phyloP scores from a whole-genome alignment of 2,888 invertebrate species.

The Venustoraphidia nigricollis region DNA sequence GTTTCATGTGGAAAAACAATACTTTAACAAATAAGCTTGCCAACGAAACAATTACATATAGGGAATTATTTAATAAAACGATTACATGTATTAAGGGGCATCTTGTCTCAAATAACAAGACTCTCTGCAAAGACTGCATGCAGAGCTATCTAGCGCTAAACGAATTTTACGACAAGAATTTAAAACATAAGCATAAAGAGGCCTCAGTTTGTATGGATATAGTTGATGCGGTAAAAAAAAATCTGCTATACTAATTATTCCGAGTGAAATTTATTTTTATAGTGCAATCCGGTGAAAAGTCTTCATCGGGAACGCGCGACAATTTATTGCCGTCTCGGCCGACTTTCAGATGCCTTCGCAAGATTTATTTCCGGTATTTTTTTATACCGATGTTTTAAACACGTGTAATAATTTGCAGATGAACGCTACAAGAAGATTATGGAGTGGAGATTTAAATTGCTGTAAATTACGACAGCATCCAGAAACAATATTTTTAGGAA shows the following conservation, averaged over 20 bases:
- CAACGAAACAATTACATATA: constrained; percentile 33
- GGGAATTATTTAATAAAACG: constrained; percentile 29
- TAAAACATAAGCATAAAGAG: constrained; percentile 39
- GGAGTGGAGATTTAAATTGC: constrained; percentile 43
- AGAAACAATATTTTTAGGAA: constrained; percentile 38
- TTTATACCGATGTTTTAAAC: not conserved
- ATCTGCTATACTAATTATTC: no score
- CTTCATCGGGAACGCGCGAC: no score
- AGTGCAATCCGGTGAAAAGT: no score
- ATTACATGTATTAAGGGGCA: constrained; percentile 27
- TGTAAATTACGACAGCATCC: constrained; percentile 36
- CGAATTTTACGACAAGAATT: constrained; percentile 34
- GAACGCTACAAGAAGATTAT: constrained; percentile 44
- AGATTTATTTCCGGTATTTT: not conserved
- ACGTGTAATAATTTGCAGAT: constrained; percentile 31
- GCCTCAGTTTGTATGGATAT: constrained; percentile 51
- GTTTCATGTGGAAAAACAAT: constrained; percentile 33
- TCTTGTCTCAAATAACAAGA: constrained; percentile 22
- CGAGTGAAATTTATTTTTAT: no score
- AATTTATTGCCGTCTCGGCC: no score
- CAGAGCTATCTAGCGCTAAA: constrained; percentile 35
- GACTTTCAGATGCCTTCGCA: not conserved
- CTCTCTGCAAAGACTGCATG: constrained; percentile 38
- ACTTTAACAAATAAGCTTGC: constrained; percentile 27
- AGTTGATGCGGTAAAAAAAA: constrained; percentile 41